Conservation (phyloP, 2,113 vertebrate species). For the Nymphicus hollandicus region DNA sequence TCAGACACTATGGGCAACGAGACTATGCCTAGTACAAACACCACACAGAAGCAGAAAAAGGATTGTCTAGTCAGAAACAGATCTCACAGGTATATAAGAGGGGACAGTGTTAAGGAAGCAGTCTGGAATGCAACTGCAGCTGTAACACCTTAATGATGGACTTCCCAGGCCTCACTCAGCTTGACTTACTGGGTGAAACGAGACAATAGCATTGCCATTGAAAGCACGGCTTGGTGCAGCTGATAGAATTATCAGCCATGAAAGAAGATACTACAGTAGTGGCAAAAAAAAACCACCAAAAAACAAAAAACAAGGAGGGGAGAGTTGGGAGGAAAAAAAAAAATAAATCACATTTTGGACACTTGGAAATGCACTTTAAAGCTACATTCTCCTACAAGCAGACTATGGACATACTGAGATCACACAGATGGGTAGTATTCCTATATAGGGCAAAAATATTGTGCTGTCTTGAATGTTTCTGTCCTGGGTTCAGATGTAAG, state of each 20-base stretch:
- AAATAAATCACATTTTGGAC: background rate
- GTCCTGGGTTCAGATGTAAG: background rate
- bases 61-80: background rate
- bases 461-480: background rate
- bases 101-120: background rate
- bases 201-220: background rate
- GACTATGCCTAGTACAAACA: background rate
- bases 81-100: background rate
- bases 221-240: background rate
- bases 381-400: background rate
- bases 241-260: background rate
- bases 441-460: background rate
- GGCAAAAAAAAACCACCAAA: background rate
- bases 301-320: background rate
- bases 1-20: background rate
- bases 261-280: background rate
- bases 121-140: background rate
- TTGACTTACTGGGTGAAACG: background rate
- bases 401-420: background rate
- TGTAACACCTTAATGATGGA: fast-evolving
- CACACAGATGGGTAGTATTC: background rate
- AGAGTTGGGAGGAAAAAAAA: background rate
- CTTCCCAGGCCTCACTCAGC: background rate
- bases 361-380: background rate
- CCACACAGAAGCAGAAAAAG: background rate